Evolutionary conservation across 2,888 invertebrate genomes (phyloP), one percentile per base, ranked within the genome.

Genomic region (Troides aeacus): DNA sequence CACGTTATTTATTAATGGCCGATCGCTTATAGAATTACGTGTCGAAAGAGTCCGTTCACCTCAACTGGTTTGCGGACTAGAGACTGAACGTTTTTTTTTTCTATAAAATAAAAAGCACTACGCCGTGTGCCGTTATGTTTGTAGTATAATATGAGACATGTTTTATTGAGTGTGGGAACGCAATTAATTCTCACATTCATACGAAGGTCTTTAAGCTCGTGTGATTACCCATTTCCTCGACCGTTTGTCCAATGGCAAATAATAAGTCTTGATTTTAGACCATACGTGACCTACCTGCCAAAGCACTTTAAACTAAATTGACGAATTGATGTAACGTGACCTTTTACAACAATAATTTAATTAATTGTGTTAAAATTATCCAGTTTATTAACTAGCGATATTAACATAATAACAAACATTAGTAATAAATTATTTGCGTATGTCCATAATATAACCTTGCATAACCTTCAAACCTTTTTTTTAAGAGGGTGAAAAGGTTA

Each of bases 1-100:
- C 42, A 73, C 66, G 76, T 71, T 63, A 72, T 72, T 72, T 67
- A 71, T 71, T 69, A 72, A 70, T 68, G 71, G 70, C 56, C 73
- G 73, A 74, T 73, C 70, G 69, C 67, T 71, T 77, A 72, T 76
- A 72, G 75, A 70, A 70, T 70, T 73, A 77, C 79, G 81, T 79
- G 82, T 79, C 84, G 80, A 85, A 86, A 79, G 76, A 82, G 89
- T 80, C 78, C 84, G 64, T 83, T 84, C 79, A 86, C 82, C 86
- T 76, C 76, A 73, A 84, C 86, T 82, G 81, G 87, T 84, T 77
- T 74, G 76, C 74, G 12, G 70, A 78, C 76, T 68, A 73, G 73
- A 74, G 72, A 72, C 71, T 64, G 71, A 69, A 71, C 66, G 63
- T 72, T 72, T 77, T 77, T 76, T 75, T 74, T 72, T 18, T 17